Base-by-base conservation (phyloP, 2,797 vertebrate species). In the Tamandua tetradactyla region DNA sequence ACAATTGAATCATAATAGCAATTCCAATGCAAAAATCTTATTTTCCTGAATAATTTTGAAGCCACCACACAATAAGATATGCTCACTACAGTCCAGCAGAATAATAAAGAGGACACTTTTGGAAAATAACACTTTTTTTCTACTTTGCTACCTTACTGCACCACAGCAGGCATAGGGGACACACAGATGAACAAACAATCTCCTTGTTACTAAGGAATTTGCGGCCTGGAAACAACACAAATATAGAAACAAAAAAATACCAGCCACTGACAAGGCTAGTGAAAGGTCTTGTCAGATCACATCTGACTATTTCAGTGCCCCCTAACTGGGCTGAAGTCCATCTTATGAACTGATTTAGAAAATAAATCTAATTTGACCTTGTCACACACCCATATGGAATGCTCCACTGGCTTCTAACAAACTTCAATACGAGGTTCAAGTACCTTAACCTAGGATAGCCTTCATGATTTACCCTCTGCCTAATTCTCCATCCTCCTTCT, bases 1-100 rank as follows among this genome's bases (percentile, higher is more conserved):
- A 22, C 66, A 95, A 64, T 71, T n/a, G 95, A 93, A 66, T 92
- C 74, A 81, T 27, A 62, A 22, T 10, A 84, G 14, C 2, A 76
- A 83, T 80, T 93, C 37, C 68, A 92, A 79, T 23, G 40, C 32
- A 84, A 9, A 93, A 62, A 79, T 49, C 25, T 27, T 61, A 80
- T 64, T 17, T 80, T 87, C 76, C 66, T 75, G 84, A 75, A 55
- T 7, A 86, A 72, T 76, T 74, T 42, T 82, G 82, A 87, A 61
- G 15, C 25, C 57, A 75, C n/a, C 18, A 55, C 55, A 66, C 11
- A 85, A 5, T 71, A 91, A 84, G 74, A 68, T 35, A 71, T 7
- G 93, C 14, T 80, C 62, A 75, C 57, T 32, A 61, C 57, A 74
- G 47, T 86, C 42, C 32, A 79, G 47, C 1, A 22, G 27, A 89